These are phyloP conservation scores for Fragum whitleyi DNA, from an alignment of 2,888 invertebrate genomes.

Conservation along the genomic window DNA sequence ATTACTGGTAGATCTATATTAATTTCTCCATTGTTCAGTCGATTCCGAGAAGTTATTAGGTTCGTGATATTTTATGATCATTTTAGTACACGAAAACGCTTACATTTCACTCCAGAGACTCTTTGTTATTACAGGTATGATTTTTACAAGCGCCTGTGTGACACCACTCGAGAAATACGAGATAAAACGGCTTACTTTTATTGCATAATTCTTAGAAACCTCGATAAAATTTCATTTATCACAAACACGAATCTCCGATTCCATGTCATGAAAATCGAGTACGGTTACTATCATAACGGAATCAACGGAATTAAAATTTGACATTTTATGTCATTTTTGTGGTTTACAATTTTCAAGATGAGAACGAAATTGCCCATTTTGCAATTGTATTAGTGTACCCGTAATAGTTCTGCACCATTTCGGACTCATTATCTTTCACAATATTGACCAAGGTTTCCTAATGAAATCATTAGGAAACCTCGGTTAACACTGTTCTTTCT, in stretches of 20 bases:
- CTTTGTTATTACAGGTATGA: conserved; percentile 3
- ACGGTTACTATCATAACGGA: background rate
- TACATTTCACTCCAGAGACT: background rate
- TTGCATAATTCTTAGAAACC: conserved; percentile 15
- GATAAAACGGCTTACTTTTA: conserved; percentile 4
- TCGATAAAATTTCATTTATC: conserved; percentile 2
- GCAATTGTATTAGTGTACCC: no score
- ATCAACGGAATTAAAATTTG: background rate
- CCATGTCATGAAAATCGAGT: conserved; percentile 1
- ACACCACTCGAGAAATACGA: background rate
- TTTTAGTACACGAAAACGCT: conserved; percentile 11
- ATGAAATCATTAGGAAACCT: no score
- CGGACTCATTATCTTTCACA: no score
- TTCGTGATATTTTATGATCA: background rate
- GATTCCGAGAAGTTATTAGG: background rate
- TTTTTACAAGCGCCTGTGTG: background rate
- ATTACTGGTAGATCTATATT: no score
- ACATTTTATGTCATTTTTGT: background rate
- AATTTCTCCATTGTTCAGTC: background rate
- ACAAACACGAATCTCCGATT: background rate
- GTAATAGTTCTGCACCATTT: no score
- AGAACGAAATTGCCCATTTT: no score
- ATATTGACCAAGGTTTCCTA: no score
- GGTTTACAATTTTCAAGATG: no score
- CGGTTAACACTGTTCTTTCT: no score